Evolutionary conservation across 2,888 invertebrate genomes (phyloP), one percentile per base, ranked within the genome.

Genomic region (Andrena bucephala): DNA sequence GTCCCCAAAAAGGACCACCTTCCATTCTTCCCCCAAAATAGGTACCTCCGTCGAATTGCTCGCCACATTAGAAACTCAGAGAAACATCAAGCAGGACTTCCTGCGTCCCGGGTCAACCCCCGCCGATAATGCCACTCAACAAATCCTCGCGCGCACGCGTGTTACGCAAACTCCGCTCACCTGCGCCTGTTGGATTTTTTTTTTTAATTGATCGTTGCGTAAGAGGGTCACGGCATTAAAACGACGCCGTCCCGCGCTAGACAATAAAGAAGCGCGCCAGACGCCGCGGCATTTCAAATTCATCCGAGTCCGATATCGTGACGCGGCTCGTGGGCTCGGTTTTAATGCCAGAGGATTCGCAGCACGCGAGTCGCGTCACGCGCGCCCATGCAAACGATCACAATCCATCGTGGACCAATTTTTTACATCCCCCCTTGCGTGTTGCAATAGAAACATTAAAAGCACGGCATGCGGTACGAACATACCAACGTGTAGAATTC

Each of bases 171-270:
- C 66, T 33, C 13, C 29, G 71, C 77, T 79, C 81, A 87, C 77
- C 85, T 83, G 77, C 54, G 27, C 27, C 57, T 29, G 70, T 59
- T 74, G 62, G 72, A 77, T 73, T 63, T 76, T 82, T 76, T 76
- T 82, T 80, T 74, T 81, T 75, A 83, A 87, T 87, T 31, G 69
- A 65, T 75, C 16, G 60, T 87, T 87, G 71, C 76, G 74, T 54
- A 87, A 81, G 27, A 50, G 60, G 42, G 48, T 73, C 60, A 66
- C 60, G 36, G 59, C 52, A 52, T 54, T 69, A 50, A 67, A 65
- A 29, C 54, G 70, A 57, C 29, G 16, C 66, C 31, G 16, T 31
- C 52, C 72, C 27, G 24, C 16, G 27, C 48, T 59, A 33, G 54
- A 82, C 77, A 80, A 87, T 73, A 42, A 83, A 83, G 81, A 81